Evolutionary conservation across 2,113 vertebrate genomes (phyloP).

Genomic region (Oenanthe oenanthe): DNA sequence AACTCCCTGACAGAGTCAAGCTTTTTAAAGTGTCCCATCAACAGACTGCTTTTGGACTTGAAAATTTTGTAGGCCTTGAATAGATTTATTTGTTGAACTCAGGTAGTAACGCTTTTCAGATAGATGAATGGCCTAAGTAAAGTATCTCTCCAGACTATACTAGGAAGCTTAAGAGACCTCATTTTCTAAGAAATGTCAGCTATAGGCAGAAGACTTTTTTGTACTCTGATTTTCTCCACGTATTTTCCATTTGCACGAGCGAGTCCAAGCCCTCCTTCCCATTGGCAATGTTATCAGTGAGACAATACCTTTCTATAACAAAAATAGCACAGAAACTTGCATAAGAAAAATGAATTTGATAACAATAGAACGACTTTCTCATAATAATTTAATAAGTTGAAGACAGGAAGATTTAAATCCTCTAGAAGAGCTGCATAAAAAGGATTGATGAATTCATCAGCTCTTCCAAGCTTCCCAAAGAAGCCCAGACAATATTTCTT

Average conservation of each 20-base stretch:
- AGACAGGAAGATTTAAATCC: constrained; percentile 57
- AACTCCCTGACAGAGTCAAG: not conserved
- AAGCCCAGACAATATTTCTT: constrained; percentile 1
- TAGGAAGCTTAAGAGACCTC: not conserved
- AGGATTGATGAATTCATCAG: constrained; percentile 28
- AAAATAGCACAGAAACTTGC: constrained; percentile 37
- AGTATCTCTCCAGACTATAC: constrained; percentile 48
- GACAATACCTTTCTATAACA: constrained; percentile 24
- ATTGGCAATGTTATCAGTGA: constrained; percentile 28
- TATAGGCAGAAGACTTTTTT: not conserved
- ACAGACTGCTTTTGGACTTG: not conserved
- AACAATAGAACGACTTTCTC: constrained; percentile 48
- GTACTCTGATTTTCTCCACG: not conserved
- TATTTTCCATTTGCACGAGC: constrained; percentile 28
- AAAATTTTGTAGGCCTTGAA: not conserved
- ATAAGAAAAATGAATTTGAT: constrained; percentile 39
- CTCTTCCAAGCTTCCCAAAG: constrained; percentile 14
- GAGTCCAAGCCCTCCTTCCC: not conserved
- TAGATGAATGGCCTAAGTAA: constrained; percentile 48
- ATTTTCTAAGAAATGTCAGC: constrained; percentile 10
- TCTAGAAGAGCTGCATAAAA: constrained; percentile 25
- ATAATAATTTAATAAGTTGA: constrained; percentile 50
- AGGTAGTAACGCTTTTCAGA: constrained; percentile 3
- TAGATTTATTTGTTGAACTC: constrained; percentile 43
- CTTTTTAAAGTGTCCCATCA: not conserved